These are phyloP conservation scores for Ceratosolen fusciceps DNA, from an alignment of 1,140 invertebrate genomes.

Conservation along the genomic window DNA sequence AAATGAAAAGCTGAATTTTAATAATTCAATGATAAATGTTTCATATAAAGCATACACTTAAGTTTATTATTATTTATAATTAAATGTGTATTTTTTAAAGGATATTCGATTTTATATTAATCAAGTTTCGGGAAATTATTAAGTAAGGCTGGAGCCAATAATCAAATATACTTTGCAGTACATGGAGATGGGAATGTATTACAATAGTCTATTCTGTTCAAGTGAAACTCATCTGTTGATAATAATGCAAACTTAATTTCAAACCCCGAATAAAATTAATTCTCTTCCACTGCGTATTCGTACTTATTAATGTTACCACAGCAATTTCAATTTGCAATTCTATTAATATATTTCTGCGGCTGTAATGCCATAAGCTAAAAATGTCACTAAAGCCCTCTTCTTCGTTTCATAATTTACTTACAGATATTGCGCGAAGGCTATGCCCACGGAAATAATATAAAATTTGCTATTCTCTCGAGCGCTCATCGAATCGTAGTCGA, in stretches of 20 bases:
- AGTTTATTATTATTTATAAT: too few species aligned
- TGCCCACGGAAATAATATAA: neutral
- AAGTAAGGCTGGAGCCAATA: neutral
- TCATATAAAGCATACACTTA: too few species aligned
- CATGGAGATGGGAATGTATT: neutral
- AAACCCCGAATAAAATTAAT: constrained; percentile 11
- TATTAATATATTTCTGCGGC: constrained; percentile 6
- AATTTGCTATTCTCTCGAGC: neutral
- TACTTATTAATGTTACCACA: neutral
- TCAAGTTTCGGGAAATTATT: too few species aligned
- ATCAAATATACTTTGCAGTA: neutral
- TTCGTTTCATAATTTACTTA: neutral
- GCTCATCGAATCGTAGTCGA: neutral
- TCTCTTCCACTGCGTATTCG: neutral
- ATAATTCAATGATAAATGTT: too few species aligned
- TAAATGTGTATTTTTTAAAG: neutral
- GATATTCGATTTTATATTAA: too few species aligned
- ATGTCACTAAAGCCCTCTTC: neutral
- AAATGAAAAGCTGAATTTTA: too few species aligned
- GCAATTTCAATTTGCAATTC: constrained; percentile 35
- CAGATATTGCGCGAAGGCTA: neutral
- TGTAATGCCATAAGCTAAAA: constrained; percentile 20
- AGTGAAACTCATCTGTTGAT: neutral
- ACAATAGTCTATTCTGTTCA: neutral
- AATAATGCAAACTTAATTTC: neutral